These are phyloP conservation scores for Drosophila sp. DNA, from an alignment of 1,140 invertebrate genomes.

Conservation along the genomic window DNA sequence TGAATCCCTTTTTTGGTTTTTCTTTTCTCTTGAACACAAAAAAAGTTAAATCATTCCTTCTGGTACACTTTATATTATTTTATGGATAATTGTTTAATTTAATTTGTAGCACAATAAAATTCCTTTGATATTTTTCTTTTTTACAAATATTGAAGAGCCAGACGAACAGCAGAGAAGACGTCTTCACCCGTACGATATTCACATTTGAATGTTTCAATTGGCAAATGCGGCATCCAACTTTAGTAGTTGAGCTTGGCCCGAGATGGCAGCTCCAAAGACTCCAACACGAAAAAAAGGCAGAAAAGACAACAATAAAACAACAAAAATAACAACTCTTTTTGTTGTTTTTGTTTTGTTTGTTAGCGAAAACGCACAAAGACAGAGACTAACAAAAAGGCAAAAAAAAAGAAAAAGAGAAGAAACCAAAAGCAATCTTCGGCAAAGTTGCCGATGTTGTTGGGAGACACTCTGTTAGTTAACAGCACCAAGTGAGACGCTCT, in stretches of 20 bases:
- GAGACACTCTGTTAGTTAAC: no score
- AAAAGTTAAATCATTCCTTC: slow-evolving; percentile 10
- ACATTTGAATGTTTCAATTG: slow-evolving; percentile 83
- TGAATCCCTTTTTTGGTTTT: background rate
- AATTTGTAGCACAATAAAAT: slow-evolving; percentile 5
- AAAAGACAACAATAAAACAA: slow-evolving; percentile 45
- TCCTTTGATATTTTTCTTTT: background rate
- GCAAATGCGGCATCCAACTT: slow-evolving; percentile 81
- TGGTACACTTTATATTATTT: background rate
- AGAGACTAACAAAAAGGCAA: slow-evolving; percentile 21
- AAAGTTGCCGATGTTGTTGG: slow-evolving; percentile 35
- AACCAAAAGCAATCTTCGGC: slow-evolving; percentile 42
- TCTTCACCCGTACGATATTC: slow-evolving; percentile 82
- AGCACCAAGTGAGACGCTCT: no score
- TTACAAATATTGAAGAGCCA: slow-evolving; percentile 42
- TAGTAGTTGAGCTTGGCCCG: slow-evolving; percentile 64
- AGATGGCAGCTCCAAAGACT: slow-evolving; percentile 44
- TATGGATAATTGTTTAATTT: background rate
- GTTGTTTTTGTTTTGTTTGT: slow-evolving; percentile 13
- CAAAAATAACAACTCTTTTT: slow-evolving; percentile 35
- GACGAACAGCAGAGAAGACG: slow-evolving; percentile 80
- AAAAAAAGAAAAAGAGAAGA: slow-evolving; percentile 4
- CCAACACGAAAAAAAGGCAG: slow-evolving; percentile 60
- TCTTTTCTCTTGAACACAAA: slow-evolving; percentile 22
- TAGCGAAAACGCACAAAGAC: slow-evolving; percentile 21